Base-by-base conservation (phyloP, 2,888 invertebrate genomes). In the Caradrina kadenii region DNA sequence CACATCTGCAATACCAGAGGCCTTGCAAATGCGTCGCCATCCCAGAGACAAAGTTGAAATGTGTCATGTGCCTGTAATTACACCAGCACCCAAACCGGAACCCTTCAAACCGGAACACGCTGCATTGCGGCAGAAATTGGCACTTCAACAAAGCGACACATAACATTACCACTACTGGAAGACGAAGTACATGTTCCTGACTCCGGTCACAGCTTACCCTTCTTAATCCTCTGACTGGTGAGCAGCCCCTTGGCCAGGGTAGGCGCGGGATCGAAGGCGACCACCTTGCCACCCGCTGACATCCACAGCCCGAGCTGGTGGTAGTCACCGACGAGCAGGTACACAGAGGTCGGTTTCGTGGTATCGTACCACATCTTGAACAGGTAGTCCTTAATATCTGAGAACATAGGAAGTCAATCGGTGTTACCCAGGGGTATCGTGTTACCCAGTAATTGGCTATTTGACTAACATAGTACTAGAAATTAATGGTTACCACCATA, bases 291-390 rank as follows among this genome's bases (percentile, higher is more conserved):
- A 0, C 93, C 94, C 0, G 92, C 86, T 0, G 90, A 85, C 91
- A 93, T 85, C 96, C 96, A 96, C 49, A 95, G 87, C 0, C 96
- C 95, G 22, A 96, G 77, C 86, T 93, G 94, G 78, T 95, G 95
- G 88, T 95, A 96, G 80, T 95, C 95, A 0, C 95, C 94, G 22
- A 92, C 87, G 50, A 96, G 87, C 0, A 96, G 81, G 0, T 87
- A 87, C 0, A 91, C 81, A 0, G 87, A 83, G 0, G 87, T 86
- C 0, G 94, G 92, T 61, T 92, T 90, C 0, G 89, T 90, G 17
- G 87, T 81, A 63, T 95, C 95, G 64, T 91, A 85, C 95, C 96
- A 96, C 87, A 90, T 87, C 64, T 89, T 92, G 83, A 89, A 90
- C 0, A 96, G 89, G 0, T 90, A 90, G 52, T 95, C 95, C 50